Evolutionary conservation across 2,797 vertebrate genomes (phyloP).

Genomic region (Sparidentex hasta): DNA sequence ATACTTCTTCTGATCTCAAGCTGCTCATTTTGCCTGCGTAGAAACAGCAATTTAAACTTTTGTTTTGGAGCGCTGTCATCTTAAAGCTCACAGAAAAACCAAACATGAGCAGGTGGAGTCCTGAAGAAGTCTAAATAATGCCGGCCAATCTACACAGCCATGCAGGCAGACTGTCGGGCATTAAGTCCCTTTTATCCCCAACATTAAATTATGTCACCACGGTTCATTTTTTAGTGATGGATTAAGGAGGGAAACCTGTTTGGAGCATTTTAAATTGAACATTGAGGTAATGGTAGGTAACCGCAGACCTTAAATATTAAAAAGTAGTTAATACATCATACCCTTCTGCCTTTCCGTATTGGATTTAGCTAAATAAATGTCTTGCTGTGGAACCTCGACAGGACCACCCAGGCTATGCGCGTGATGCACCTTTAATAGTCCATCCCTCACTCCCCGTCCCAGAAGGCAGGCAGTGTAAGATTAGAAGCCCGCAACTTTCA

Average conservation of each 20-base stretch:
- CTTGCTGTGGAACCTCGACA: constrained; percentile 18
- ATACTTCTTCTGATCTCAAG: neutral
- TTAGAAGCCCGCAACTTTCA: constrained; percentile 72
- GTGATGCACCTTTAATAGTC: constrained; percentile 67
- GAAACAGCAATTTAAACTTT: neutral
- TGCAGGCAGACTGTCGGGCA: neutral
- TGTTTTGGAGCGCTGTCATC: neutral
- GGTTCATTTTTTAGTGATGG: neutral
- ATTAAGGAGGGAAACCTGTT: constrained; percentile 15
- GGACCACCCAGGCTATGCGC: constrained; percentile 57
- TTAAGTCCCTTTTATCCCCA: neutral
- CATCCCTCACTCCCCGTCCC: constrained; percentile 61
- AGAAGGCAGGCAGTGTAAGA: constrained; percentile 65
- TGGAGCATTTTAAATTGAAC: constrained; percentile 10
- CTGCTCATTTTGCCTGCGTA: neutral
- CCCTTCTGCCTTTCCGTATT: constrained; percentile 10
- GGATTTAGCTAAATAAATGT: constrained; percentile 27
- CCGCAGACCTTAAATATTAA: constrained; percentile 28
- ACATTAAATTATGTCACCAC: constrained; percentile 21
- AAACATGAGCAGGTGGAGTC: neutral
- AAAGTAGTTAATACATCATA: constrained; percentile 27
- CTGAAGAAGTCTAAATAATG: neutral
- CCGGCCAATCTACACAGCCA: neutral
- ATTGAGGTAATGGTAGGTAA: constrained; percentile 31
- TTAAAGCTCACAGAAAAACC: constrained; percentile 6